These are phyloP conservation scores for Cryptocephalus primarius DNA, from an alignment of 2,888 invertebrate genomes.

Conservation along the genomic window DNA sequence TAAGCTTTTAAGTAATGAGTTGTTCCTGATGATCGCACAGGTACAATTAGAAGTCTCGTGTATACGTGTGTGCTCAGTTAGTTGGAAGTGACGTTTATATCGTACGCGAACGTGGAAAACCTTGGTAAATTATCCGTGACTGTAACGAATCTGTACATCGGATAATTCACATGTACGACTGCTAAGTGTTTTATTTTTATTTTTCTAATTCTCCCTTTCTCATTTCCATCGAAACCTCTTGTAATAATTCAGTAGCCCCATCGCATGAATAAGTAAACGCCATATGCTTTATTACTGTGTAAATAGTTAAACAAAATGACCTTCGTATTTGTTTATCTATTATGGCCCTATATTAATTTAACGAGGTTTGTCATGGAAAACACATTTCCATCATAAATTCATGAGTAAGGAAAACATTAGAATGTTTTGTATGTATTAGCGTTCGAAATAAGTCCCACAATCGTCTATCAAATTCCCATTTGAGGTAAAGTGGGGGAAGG, in stretches of 20 bases:
- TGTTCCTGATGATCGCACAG: too few relatives aligned
- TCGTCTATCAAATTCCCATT: constrained; percentile 26
- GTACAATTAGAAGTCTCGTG: too few relatives aligned
- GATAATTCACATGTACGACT: too few relatives aligned
- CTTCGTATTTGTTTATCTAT: constrained; percentile 9
- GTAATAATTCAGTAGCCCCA: background rate
- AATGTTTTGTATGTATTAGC: constrained; percentile 1
- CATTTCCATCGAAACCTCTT: background rate
- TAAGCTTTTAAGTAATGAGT: too few relatives aligned
- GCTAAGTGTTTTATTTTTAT: too few relatives aligned
- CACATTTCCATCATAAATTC: constrained; percentile 17
- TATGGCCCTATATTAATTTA: constrained; percentile 10
- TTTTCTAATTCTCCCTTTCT: too few relatives aligned
- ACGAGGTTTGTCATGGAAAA: constrained; percentile 19
- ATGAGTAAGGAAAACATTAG: constrained; percentile 8
- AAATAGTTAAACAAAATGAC: constrained; percentile 3
- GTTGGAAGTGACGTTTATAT: too few relatives aligned
- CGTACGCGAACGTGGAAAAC: too few relatives aligned
- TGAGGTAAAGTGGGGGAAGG: constrained; percentile 10
- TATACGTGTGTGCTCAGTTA: too few relatives aligned
- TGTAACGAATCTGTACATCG: too few relatives aligned
- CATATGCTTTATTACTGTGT: constrained; percentile 1
- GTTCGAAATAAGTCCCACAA: constrained; percentile 14
- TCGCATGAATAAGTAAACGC: constrained; percentile 3
- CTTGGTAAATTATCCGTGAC: too few relatives aligned